Conservation (phyloP, 2,888 invertebrate species). For the Pilophorus perplexus region DNA sequence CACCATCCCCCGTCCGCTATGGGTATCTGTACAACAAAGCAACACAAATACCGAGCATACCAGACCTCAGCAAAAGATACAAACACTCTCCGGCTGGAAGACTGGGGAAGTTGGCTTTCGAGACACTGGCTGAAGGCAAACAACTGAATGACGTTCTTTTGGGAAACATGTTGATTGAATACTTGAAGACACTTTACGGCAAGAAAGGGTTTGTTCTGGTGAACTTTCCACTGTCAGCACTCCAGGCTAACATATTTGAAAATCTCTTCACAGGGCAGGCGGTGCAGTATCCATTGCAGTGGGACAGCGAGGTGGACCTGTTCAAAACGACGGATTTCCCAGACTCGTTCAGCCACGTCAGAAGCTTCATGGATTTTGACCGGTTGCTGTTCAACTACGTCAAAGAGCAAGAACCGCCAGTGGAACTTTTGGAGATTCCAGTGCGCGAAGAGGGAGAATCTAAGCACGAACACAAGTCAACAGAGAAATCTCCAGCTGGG, state of each 20-base stretch:
- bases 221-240: conserved; percentile 57
- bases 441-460: neutral
- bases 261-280: conserved; percentile 21
- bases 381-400: conserved; percentile 23
- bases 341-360: neutral
- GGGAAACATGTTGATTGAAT: conserved; percentile 61
- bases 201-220: conserved; percentile 63
- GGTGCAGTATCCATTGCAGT: conserved; percentile 5
- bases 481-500: neutral
- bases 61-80: conserved; percentile 12
- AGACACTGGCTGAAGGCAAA: conserved; percentile 58
- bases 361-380: conserved; percentile 33
- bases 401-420: conserved; percentile 16
- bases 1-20: too few species aligned
- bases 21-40: conserved; percentile 19
- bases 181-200: conserved; percentile 56
- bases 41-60: conserved; percentile 20
- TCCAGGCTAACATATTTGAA: conserved; percentile 35
- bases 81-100: conserved; percentile 53
- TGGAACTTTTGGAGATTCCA: neutral
- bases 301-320: conserved; percentile 19
- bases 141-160: conserved; percentile 58
- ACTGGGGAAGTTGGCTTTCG: conserved; percentile 59
- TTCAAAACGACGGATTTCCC: neutral
- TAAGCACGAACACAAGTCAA: neutral